Conservation (phyloP, 2,888 invertebrate genomes). For the Lycocerus yunnanus region DNA sequence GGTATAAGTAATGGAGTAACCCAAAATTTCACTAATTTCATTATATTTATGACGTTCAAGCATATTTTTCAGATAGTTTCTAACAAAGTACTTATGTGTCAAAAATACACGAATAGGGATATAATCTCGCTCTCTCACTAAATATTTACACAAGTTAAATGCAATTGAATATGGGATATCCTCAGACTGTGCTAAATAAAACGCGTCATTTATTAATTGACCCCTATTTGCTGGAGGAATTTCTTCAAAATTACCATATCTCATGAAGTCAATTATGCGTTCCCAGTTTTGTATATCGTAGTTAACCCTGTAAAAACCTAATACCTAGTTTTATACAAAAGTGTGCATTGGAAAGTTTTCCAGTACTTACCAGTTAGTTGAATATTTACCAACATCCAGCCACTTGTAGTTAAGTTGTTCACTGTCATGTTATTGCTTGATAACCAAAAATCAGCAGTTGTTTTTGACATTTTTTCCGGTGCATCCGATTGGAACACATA, state of each 20-base stretch:
- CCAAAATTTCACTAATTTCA: neutral
- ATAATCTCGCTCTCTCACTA: conserved; percentile 63
- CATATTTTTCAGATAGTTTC: neutral
- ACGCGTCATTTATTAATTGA: conserved; percentile 75
- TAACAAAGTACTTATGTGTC: accelerated
- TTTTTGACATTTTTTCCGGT: conserved; percentile 7
- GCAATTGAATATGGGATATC: conserved; percentile 60
- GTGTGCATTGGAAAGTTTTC: neutral
- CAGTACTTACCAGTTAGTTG: conserved; percentile 12
- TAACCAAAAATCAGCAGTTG: conserved; percentile 19
- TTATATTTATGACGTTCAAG: neutral
- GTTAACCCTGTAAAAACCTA: conserved; percentile 71
- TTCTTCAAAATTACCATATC: conserved; percentile 49
- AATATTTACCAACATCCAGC: conserved; percentile 50
- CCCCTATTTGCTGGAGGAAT: conserved; percentile 73
- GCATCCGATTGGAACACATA: conserved; percentile 1
- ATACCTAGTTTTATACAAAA: conserved; percentile 30
- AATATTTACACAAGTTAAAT: conserved; percentile 63
- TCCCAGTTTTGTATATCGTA: conserved; percentile 73
- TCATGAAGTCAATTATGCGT: conserved; percentile 58
- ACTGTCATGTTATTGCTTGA: conserved; percentile 13
- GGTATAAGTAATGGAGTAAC: neutral
- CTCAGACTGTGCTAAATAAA: conserved; percentile 66
- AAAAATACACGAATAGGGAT: conserved; percentile 54
- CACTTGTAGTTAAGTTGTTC: conserved; percentile 18